phyloP scores from a whole-genome alignment of 2,113 vertebrate species.

The Herpailurus yagouaroundi region DNA sequence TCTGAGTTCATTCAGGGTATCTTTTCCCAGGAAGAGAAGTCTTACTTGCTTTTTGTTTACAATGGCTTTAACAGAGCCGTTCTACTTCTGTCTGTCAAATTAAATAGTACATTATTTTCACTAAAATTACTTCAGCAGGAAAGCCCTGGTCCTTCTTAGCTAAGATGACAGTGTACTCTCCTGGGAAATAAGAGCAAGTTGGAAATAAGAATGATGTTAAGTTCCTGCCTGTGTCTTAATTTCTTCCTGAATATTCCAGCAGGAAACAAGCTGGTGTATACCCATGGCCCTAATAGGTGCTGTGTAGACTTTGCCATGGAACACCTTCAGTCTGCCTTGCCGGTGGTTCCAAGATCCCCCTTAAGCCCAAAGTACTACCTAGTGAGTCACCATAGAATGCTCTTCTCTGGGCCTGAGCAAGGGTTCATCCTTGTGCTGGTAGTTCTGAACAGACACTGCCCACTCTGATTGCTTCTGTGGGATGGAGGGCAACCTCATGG shows the following conservation, averaged over 20 bases:
- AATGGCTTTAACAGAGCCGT: not conserved
- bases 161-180: not conserved
- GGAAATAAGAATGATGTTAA: not conserved
- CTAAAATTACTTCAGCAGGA: not conserved
- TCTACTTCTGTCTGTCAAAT: not conserved
- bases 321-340: not conserved
- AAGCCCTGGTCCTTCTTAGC: not conserved
- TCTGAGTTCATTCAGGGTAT: not conserved
- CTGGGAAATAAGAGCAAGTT: not conserved
- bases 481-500: not conserved
- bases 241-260: not conserved
- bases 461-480: not conserved
- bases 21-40: not conserved
- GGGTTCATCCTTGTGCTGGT: not conserved
- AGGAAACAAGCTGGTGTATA: not conserved
- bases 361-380: not conserved
- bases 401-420: not conserved
- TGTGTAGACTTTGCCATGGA: not conserved
- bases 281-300: not conserved
- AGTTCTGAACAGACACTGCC: not conserved
- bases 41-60: not conserved
- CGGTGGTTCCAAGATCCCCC: not conserved
- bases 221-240: not conserved
- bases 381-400: not conserved
- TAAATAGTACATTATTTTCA: not conserved